These are phyloP conservation scores for Cepaea hortensis DNA, from an alignment of 2,888 invertebrate species.

Conservation along the genomic window DNA sequence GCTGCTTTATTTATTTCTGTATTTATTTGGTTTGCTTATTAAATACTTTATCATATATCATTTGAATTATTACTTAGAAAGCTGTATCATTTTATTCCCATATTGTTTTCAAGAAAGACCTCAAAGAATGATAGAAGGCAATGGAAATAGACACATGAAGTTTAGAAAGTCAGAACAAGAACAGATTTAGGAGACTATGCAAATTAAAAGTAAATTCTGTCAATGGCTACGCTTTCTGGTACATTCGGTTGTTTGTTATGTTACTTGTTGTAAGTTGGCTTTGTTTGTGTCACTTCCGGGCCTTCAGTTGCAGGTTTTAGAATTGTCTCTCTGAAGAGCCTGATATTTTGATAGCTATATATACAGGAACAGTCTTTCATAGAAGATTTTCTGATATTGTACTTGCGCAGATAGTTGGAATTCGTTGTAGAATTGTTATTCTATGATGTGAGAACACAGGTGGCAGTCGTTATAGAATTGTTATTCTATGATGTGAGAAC, in stretches of 20 bases:
- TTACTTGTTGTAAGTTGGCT: slow-evolving; percentile 35
- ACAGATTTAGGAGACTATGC: not conserved
- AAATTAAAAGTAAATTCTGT: not conserved
- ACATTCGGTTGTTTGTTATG: slow-evolving; percentile 13
- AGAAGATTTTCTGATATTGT: slow-evolving; percentile 23
- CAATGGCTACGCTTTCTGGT: slow-evolving; percentile 26
- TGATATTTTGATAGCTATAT: slow-evolving; percentile 35
- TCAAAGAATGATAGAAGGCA: too few relatives aligned
- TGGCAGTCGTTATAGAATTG: too few relatives aligned
- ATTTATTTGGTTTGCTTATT: too few relatives aligned
- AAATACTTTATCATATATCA: too few relatives aligned
- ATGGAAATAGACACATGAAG: too few relatives aligned
- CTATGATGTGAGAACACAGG: not conserved
- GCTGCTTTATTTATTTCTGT: too few relatives aligned
- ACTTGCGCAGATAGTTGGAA: not conserved
- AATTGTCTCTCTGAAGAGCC: slow-evolving; percentile 24
- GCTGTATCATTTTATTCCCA: too few relatives aligned
- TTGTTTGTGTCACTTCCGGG: slow-evolving; percentile 36
- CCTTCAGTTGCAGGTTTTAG: slow-evolving; percentile 8
- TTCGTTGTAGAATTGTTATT: not conserved
- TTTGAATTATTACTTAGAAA: too few relatives aligned
- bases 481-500: not conserved
- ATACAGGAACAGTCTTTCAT: slow-evolving; percentile 42
- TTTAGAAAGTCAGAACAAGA: too few relatives aligned
- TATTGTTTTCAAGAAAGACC: too few relatives aligned